phyloP scores from a whole-genome alignment of 2,888 invertebrate genomes.

The Poecilobothrus nobilitatus region DNA sequence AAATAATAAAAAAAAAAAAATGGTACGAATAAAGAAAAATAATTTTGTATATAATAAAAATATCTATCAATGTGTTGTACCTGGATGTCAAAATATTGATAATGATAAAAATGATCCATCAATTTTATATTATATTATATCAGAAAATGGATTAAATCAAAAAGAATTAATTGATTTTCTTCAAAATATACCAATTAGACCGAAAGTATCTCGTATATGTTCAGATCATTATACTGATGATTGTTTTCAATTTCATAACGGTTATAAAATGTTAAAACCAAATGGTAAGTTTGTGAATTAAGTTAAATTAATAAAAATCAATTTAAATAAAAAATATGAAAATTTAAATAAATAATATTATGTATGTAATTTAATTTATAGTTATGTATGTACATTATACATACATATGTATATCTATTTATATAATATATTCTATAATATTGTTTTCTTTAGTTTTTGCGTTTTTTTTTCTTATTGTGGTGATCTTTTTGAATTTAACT shows the following conservation, averaged over 20 bases:
- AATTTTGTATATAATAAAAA: conserved; percentile 1
- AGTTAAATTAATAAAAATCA: too few species aligned
- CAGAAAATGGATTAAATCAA: not conserved
- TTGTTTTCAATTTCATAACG: not conserved
- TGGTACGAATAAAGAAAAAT: not conserved
- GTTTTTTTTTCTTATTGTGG: too few species aligned
- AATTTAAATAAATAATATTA: too few species aligned
- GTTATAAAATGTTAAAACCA: not conserved
- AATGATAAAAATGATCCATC: not conserved
- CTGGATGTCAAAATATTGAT: not conserved
- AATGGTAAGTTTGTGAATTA: not conserved
- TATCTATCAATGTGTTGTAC: not conserved
- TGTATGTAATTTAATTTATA: too few species aligned
- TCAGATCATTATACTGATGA: not conserved
- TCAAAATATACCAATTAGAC: not conserved
- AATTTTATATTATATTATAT: too few species aligned
- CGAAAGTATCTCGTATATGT: not conserved
- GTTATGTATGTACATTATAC: too few species aligned
- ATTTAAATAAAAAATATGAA: too few species aligned
- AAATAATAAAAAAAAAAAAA: not conserved
- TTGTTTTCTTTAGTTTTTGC: too few species aligned
- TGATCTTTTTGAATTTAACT: too few species aligned
- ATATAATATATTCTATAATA: too few species aligned
- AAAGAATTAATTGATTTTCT: not conserved
- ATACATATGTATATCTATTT: too few species aligned